These are phyloP conservation scores for Cyclophora albipunctata DNA, from an alignment of 2,888 invertebrate genomes.

Conservation along the genomic window DNA sequence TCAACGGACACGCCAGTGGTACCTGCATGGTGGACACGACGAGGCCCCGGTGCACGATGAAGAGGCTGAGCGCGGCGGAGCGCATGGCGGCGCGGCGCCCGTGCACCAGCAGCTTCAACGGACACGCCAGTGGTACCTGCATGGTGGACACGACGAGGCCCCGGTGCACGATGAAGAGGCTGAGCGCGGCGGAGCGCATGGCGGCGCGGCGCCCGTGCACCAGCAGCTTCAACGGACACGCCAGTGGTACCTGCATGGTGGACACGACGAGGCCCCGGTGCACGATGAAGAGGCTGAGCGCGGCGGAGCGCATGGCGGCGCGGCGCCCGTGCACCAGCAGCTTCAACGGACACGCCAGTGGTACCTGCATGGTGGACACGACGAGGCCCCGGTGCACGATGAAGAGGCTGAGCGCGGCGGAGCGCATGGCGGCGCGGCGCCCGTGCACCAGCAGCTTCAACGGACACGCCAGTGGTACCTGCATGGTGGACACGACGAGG, in stretches of 20 bases:
- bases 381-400: no score
- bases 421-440: no score
- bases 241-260: not conserved
- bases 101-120: no score
- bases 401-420: no score
- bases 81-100: conserved; percentile 77
- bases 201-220: conserved; percentile 30
- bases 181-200: conserved; percentile 90
- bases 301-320: conserved; percentile 60
- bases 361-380: no score
- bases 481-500: no score
- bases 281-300: no score
- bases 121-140: conserved; percentile 62
- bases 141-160: conserved; percentile 99
- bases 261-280: not conserved
- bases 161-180: conserved; percentile 91
- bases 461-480: no score
- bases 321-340: conserved; percentile 94
- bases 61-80: conserved; percentile 97
- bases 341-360: no score
- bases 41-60: conserved; percentile 98
- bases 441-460: no score
- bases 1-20: conserved; percentile 54
- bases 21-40: conserved; percentile 97
- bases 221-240: not conserved